Conservation (phyloP, 1,140 invertebrate species). For the Drosophila prosaltans region DNA sequence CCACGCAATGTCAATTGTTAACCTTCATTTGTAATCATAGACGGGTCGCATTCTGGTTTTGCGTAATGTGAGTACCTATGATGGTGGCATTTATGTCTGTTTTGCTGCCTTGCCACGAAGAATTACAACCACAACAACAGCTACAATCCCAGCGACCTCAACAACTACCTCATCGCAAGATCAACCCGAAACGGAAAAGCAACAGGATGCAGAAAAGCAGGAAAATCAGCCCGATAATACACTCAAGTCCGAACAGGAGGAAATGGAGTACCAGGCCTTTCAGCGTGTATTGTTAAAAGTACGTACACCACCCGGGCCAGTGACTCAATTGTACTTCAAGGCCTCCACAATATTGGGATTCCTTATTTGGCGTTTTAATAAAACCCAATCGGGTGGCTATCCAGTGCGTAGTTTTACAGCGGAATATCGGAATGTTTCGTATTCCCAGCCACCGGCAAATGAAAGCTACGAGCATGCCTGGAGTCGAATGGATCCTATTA, state of each 20-base stretch:
- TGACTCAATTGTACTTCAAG: constrained; percentile 77
- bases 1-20: no score
- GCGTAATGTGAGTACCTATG: constrained; percentile 71
- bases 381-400: constrained; percentile 78
- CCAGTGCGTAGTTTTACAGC: constrained; percentile 81
- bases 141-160: constrained; percentile 32
- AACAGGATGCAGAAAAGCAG: constrained; percentile 8
- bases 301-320: constrained; percentile 77
- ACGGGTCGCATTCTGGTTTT: constrained; percentile 72
- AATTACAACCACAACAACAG: constrained; percentile 32
- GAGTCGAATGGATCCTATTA: constrained; percentile 80
- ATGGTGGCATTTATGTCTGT: constrained; percentile 78
- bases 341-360: constrained; percentile 81
- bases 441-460: constrained; percentile 58
- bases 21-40: constrained; percentile 31
- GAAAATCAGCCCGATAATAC: neutral
- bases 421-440: constrained; percentile 75
- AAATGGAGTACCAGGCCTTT: constrained; percentile 61
- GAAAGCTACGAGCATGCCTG: constrained; percentile 72
- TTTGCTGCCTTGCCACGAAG: constrained; percentile 62
- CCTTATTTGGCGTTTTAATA: constrained; percentile 82
- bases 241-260: constrained; percentile 27
- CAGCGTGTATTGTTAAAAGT: constrained; percentile 69
- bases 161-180: constrained; percentile 53
- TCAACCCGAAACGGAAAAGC: constrained; percentile 7